phyloP scores from a whole-genome alignment of 1,140 invertebrate species.

The Pseudomyrmex gracilis region DNA sequence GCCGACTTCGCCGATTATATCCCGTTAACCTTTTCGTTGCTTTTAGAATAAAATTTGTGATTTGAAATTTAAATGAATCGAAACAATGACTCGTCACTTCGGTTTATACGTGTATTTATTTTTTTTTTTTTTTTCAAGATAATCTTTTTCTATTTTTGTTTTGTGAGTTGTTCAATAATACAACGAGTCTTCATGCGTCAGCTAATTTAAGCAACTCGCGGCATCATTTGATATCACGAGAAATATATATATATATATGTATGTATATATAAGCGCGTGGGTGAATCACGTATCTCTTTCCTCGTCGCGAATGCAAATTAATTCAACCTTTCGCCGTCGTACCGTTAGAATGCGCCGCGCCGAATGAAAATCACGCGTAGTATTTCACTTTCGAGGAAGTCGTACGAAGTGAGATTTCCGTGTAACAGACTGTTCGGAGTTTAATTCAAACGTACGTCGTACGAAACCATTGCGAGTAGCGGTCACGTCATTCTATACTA shows the following conservation, averaged over 20 bases:
- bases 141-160: background rate
- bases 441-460: slow-evolving; percentile 13
- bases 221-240: background rate
- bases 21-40: slow-evolving; percentile 4
- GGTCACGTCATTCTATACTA: slow-evolving; percentile 9
- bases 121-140: too few species aligned
- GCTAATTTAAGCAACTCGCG: slow-evolving; percentile 2
- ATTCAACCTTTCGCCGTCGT: slow-evolving; percentile 24
- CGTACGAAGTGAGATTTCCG: background rate
- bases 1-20: slow-evolving; percentile 10
- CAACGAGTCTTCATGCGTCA: background rate
- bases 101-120: background rate
- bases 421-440: background rate
- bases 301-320: slow-evolving; percentile 31
- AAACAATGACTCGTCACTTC: background rate
- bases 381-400: slow-evolving; percentile 55
- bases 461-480: background rate
- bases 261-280: background rate
- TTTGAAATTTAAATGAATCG: slow-evolving; percentile 29
- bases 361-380: slow-evolving; percentile 40
- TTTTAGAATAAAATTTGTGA: slow-evolving; percentile 1
- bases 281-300: slow-evolving; percentile 21
- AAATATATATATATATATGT: too few species aligned
- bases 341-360: slow-evolving; percentile 32
- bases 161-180: background rate